These are phyloP conservation scores for Sternarchorhynchus goeldii DNA, from an alignment of 2,797 vertebrate species.

Conservation along the genomic window DNA sequence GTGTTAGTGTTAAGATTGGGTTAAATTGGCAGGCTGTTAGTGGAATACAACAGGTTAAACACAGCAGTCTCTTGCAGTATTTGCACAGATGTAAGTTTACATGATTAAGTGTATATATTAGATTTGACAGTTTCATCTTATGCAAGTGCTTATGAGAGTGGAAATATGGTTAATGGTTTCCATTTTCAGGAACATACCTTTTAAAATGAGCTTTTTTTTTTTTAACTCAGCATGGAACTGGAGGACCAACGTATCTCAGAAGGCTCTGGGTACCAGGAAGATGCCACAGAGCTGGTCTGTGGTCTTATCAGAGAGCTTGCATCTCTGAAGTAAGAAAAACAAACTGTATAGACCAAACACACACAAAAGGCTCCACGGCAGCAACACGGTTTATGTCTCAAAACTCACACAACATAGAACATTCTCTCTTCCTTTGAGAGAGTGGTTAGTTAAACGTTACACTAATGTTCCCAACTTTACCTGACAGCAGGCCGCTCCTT, in stretches of 20 bases:
- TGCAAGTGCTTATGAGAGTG: too few relatives aligned
- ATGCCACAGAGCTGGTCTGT: slow-evolving; percentile 76
- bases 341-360: too few relatives aligned
- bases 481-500: background rate
- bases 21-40: background rate
- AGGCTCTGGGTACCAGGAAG: slow-evolving; percentile 62
- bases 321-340: slow-evolving; percentile 81
- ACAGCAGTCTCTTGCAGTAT: too few relatives aligned
- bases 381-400: too few relatives aligned
- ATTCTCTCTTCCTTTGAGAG: too few relatives aligned
- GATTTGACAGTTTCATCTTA: too few relatives aligned
- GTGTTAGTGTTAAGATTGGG: background rate
- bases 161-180: background rate
- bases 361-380: too few relatives aligned
- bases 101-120: too few relatives aligned
- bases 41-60: background rate
- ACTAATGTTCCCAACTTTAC: background rate
- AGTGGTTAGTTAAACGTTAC: too few relatives aligned
- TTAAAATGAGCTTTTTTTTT: background rate
- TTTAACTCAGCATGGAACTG: slow-evolving; percentile 27
- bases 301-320: slow-evolving; percentile 85
- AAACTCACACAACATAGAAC: too few relatives aligned
- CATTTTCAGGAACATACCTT: background rate
- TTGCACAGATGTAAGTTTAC: too few relatives aligned
- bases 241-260: slow-evolving; percentile 24